Evolutionary conservation across 2,888 invertebrate species (phyloP).

Genomic region (Rhopalosiphum nymphaeae): DNA sequence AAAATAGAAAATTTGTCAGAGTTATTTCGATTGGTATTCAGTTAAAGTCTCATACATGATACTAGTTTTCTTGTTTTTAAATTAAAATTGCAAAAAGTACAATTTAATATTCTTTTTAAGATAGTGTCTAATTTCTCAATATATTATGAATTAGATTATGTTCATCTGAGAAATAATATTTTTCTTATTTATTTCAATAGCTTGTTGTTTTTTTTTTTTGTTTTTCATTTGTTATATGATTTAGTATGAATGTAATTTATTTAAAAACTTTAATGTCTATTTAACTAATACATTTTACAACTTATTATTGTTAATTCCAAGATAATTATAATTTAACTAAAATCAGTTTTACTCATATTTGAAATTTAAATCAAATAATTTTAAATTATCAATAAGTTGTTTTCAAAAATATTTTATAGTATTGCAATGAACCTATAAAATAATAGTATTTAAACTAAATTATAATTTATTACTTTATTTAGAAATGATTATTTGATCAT

Average conservation of each 20-base stretch:
- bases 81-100: neutral
- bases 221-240: slow-evolving; percentile 36
- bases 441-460: neutral
- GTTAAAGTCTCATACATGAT: slow-evolving; percentile 17
- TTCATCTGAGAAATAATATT: neutral
- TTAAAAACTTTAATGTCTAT: neutral
- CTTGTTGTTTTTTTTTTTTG: neutral
- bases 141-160: neutral
- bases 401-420: neutral
- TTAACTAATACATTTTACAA: neutral
- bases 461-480: neutral
- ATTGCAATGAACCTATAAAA: neutral
- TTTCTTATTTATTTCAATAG: neutral
- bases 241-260: slow-evolving; percentile 8
- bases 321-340: slow-evolving; percentile 1
- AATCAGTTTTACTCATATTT: neutral
- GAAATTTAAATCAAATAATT: neutral
- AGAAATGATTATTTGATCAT: neutral
- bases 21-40: slow-evolving; percentile 47
- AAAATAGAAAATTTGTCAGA: slow-evolving; percentile 19
- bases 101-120: neutral
- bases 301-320: slow-evolving; percentile 16
- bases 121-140: neutral
- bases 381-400: neutral
- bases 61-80: neutral